Evolutionary conservation across 2,113 vertebrate species (phyloP).

Genomic region (Telmatochromis sp.): DNA sequence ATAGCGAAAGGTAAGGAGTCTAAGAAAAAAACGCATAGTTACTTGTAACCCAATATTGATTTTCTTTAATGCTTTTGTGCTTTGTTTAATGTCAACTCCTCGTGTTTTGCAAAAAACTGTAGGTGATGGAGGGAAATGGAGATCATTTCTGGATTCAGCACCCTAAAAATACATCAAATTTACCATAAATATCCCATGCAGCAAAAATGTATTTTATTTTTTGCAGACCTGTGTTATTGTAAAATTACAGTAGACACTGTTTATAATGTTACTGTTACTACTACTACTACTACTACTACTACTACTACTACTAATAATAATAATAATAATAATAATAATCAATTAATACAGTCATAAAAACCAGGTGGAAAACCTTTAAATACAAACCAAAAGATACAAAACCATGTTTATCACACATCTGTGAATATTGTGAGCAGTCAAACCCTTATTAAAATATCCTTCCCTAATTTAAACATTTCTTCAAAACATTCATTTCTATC

Average conservation of each 20-base stretch:
- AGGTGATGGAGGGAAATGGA: neutral
- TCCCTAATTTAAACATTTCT: neutral
- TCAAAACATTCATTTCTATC: neutral
- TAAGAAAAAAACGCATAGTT: neutral
- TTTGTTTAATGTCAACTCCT: neutral
- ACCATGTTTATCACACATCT: neutral
- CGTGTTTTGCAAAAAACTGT: neutral
- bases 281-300: neutral
- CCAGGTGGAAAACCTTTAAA: neutral
- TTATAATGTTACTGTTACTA: neutral
- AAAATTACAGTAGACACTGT: neutral
- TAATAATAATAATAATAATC: neutral
- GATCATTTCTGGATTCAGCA: neutral
- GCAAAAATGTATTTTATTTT: neutral
- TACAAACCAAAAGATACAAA: neutral
- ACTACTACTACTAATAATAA: accelerated
- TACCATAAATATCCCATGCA: neutral
- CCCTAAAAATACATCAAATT: neutral
- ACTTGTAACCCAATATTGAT: neutral
- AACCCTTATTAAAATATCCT: neutral
- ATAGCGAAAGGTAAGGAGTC: neutral
- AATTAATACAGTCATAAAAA: neutral
- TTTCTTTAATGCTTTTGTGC: neutral
- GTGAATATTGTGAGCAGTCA: neutral
- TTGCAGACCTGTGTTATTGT: neutral